A percentile compares a stretch with the other conserved stretches of the same genome.
Conservation (phyloP, 2,797 vertebrate genomes). For the Philypnodon macrostomus region DNA sequence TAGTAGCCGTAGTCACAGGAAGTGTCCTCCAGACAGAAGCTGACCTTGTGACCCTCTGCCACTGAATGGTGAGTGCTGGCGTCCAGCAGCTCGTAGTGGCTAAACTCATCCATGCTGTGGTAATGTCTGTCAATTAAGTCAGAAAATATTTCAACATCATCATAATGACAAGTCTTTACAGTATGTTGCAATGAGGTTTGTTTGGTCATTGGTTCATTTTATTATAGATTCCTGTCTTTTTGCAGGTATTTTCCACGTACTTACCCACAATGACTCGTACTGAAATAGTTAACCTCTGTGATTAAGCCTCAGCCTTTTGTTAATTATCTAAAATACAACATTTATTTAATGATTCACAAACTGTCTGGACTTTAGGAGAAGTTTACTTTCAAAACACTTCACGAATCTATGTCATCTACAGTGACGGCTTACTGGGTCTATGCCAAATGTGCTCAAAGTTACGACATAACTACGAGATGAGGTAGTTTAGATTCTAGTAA, state of each 20-base stretch:
- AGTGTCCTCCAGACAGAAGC: conserved; percentile 97
- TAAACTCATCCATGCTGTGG: conserved; percentile 99
- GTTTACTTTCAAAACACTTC: conserved; percentile 45
- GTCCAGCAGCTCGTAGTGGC: conserved; percentile 95
- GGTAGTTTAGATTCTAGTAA: conserved; percentile 49
- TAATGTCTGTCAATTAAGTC: conserved; percentile 81
- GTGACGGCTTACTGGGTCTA: conserved; percentile 34
- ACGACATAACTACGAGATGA: conserved; percentile 70
- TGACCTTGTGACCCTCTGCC: conserved; percentile 98
- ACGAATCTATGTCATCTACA: conserved; percentile 33
- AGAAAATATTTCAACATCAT: neutral
- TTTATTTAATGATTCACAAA: conserved; percentile 32
- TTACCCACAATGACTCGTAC: too few relatives aligned
- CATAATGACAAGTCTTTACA: too few relatives aligned
- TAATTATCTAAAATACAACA: conserved; percentile 10
- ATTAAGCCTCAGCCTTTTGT: conserved; percentile 21
- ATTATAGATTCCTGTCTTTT: too few relatives aligned
- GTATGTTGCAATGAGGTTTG: too few relatives aligned
- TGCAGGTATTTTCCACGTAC: too few relatives aligned
- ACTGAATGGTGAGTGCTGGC: conserved; percentile 84
- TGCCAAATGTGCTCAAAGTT: conserved; percentile 63
- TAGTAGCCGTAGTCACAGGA: conserved; percentile 98
- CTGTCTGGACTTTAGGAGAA: conserved; percentile 35
- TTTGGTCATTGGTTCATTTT: too few relatives aligned
- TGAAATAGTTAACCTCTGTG: neutral